Conservation (phyloP, 2,113 vertebrate species). For the Neopipo cinnamomea region DNA sequence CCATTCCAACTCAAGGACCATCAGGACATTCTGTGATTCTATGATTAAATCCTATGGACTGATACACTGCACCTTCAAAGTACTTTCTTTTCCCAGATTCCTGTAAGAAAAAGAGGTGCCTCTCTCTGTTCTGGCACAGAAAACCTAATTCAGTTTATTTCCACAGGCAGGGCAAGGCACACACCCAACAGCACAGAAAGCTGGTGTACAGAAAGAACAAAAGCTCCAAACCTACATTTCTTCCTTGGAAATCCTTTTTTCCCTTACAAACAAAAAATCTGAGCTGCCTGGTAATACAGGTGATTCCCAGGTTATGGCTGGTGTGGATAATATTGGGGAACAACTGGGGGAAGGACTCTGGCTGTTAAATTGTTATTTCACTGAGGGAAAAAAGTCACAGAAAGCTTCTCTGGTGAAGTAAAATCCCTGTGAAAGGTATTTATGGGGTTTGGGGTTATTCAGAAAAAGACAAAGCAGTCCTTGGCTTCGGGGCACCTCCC, state of each 20-base stretch:
- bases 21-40: neutral
- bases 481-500: neutral
- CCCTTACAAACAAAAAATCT: neutral
- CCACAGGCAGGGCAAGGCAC: neutral
- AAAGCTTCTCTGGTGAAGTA: neutral
- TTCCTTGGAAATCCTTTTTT: neutral
- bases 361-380: neutral
- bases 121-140: too few species aligned
- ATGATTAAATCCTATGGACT: neutral
- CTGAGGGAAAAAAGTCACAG: neutral
- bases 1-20: fast-evolving
- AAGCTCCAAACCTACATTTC: neutral
- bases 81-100: neutral
- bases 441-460: neutral
- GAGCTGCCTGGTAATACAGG: neutral
- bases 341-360: neutral
- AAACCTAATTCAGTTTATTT: neutral
- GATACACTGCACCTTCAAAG: neutral
- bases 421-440: neutral
- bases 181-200: neutral
- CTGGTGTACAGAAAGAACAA: neutral
- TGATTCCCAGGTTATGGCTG: neutral
- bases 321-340: neutral
- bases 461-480: neutral
- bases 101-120: neutral